These are phyloP conservation scores for Nibea coibor DNA, from an alignment of 2,113 vertebrate species.

Conservation along the genomic window DNA sequence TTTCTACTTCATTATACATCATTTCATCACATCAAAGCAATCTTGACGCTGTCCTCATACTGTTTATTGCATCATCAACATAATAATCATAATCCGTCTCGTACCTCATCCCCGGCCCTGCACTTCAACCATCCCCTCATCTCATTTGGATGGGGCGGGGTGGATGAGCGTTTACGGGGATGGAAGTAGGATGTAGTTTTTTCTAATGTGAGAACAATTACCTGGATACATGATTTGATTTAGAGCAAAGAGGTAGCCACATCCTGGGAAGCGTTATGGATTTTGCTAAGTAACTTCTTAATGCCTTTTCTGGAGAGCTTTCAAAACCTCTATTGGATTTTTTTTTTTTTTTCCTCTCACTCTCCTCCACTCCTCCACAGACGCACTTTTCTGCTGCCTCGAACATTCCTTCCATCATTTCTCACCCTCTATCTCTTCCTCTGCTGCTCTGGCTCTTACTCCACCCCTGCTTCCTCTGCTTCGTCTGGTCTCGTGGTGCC, in stretches of 20 bases:
- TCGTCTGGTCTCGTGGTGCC: conserved; percentile 12
- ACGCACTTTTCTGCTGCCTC: conserved; percentile 10
- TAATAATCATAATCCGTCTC: conserved; percentile 35
- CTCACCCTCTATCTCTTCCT: conserved; percentile 25
- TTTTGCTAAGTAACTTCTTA: conserved; percentile 78
- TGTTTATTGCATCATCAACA: conserved; percentile 48
- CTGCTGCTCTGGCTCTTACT: not conserved
- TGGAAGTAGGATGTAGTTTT: conserved; percentile 36
- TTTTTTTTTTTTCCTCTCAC: conserved; percentile 28
- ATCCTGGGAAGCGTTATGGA: conserved; percentile 74
- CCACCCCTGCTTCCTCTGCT: conserved; percentile 4
- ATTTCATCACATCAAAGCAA: conserved; percentile 17
- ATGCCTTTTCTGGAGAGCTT: conserved; percentile 80
- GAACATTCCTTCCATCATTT: conserved; percentile 27
- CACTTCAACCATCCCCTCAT: conserved; percentile 28
- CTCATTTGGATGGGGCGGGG: conserved; percentile 12
- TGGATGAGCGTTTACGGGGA: conserved; percentile 19
- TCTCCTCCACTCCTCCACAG: not conserved
- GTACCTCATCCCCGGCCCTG: conserved; percentile 28
- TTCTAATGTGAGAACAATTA: conserved; percentile 79
- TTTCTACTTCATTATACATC: conserved; percentile 27
- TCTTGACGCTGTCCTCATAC: not conserved
- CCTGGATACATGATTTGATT: conserved; percentile 79
- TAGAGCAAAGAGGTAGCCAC: conserved; percentile 56
- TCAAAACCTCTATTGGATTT: conserved; percentile 69